Base-by-base conservation (phyloP, 2,888 invertebrate species). In the Bibio marci region DNA sequence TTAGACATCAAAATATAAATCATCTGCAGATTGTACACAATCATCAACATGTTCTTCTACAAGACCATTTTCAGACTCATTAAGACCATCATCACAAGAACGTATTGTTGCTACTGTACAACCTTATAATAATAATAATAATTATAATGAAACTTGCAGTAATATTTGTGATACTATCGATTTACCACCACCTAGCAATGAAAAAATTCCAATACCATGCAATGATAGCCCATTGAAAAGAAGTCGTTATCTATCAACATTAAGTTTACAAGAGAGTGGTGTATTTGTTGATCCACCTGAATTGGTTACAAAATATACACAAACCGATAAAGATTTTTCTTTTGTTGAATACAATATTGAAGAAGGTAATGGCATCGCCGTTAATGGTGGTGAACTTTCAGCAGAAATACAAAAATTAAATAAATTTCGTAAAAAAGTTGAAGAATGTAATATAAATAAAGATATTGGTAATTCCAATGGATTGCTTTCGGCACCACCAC, bases 231-330 rank as follows among this genome's bases (percentile, higher is more conserved):
- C 44, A 38, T 28, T 27, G 13, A 41, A 39, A 36, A 38, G 36
- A 14, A 15, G 17, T 3, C 25, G 37, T n/a, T 39, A 30, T 22
- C 59, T 58, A 58, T 55, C 57, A 39, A 53, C 55, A 45, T 70
- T 64, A 49, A 63, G 73, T 50, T 62, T 80, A 22, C 78, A 78
- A 51, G 80, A 80, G 52, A 79, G 79, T 50, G 80, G 80, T 19
- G 79, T 80, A 46, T 80, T 79, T 50, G 79, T 76, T 50, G 74
- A 66, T 34, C 10, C 40, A 22, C 14, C 18, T 17, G 15, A 37
- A 26, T 30, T 18, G 18, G 28, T 26, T 12, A 28, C 41, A 4
- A 41, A 45, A 31, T 40, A 18, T 2, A 71, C 71, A 43, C 71
- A 73, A 54, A 73, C 71, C 38, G 72, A 73, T 40, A 63, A 64